Conservation (phyloP, 2,113 vertebrate genomes). For the Nycticorax nycticorax region DNA sequence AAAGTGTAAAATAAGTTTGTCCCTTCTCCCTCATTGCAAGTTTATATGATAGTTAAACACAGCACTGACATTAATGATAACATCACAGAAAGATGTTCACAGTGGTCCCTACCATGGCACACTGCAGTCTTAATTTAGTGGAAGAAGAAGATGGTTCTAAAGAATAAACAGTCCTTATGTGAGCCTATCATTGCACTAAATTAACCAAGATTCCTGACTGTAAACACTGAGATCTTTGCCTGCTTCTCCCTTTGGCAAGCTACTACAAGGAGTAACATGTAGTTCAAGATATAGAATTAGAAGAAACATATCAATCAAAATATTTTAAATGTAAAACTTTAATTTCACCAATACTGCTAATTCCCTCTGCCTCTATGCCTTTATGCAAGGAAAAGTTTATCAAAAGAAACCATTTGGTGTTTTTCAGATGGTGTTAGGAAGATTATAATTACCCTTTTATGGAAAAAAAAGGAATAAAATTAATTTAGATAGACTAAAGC, state of each 20-base stretch:
- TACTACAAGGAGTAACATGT: fast-evolving
- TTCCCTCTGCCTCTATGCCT: background rate
- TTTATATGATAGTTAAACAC: background rate
- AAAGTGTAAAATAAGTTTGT: background rate
- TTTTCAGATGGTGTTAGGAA: background rate
- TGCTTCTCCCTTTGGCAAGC: background rate
- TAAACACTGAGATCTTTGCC: background rate
- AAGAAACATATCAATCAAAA: background rate
- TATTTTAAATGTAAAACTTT: background rate
- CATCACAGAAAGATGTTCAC: background rate
- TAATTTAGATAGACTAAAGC: background rate
- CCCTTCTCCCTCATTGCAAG: background rate
- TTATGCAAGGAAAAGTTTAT: background rate
- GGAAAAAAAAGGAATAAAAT: background rate
- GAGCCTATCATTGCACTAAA: background rate
- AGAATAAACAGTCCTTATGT: background rate
- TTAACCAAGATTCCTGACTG: background rate
- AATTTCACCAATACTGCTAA: background rate
- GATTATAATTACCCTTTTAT: background rate
- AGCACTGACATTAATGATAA: background rate
- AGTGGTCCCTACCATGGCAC: background rate
- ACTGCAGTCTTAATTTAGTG: background rate
- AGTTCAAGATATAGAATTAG: background rate
- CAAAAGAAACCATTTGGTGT: background rate
- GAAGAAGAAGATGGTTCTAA: background rate